Evolutionary conservation across 2,888 invertebrate genomes (phyloP), one percentile per base, ranked within the genome.

Genomic region (Cryptophagus acutangulus): DNA sequence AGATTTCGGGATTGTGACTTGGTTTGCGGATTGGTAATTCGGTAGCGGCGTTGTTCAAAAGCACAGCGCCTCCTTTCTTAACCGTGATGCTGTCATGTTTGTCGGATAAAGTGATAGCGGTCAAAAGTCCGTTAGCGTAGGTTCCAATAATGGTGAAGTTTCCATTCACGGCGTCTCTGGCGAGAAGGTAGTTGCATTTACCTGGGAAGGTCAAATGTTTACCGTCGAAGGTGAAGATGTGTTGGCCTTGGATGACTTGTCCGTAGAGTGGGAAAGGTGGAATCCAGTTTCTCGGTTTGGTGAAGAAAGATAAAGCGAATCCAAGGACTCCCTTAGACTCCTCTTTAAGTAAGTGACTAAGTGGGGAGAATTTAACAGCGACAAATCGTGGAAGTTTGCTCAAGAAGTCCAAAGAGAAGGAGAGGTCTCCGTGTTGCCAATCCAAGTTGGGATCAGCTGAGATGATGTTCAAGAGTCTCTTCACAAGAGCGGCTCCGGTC

Each of bases 191-290:
- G 61, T 82, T 83, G 73, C 94, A 94, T 35, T 74, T 76, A 25
- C 90, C 91, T 0, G 82, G 82, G 75, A 90, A 84, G 4, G 84
- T 82, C 50, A 84, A 71, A 63, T 88, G 84, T 52, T 81, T 79
- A 0, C 86, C 85, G 67, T 94, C 94, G 69, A 92, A 93, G 0
- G 90, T 91, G 70, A 89, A 85, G 67, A 89, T 78, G 69, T 91
- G 87, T 57, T 87, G 84, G 1, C 87, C 87, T 61, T 89, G 87
- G 8, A 82, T 74, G 2, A 92, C 65, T 24, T 81, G 75, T 5
- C 82, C 92, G 73, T 20, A 68, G 66, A 40, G 39, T 65, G 72
- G 75, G 63, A 80, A 79, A 14, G 87, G 79, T 48, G 79, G 81
- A 18, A 85, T 58, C 49, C 80, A 74, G 30, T 81, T 76, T 0